Conservation (phyloP, 2,797 vertebrate genomes). For the Pelodytes ibericus region DNA sequence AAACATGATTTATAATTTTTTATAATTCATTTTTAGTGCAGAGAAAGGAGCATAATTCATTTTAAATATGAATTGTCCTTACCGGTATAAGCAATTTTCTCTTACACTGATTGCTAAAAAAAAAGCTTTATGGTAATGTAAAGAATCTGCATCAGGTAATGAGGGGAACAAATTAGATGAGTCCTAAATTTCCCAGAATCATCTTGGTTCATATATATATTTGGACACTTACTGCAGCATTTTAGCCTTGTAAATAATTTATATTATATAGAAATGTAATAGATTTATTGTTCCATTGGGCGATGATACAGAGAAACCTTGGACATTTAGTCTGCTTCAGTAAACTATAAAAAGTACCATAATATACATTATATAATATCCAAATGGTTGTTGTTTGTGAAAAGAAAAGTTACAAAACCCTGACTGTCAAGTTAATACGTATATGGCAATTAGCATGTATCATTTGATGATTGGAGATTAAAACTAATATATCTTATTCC, state of each 20-base stretch:
- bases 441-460: too few species aligned
- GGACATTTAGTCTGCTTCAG: not conserved
- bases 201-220: slow-evolving; percentile 9
- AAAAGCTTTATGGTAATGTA: slow-evolving; percentile 48
- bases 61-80: slow-evolving; percentile 49
- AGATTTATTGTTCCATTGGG: not conserved
- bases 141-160: slow-evolving; percentile 43
- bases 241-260: slow-evolving; percentile 18
- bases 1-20: slow-evolving; percentile 51
- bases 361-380: not conserved
- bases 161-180: slow-evolving; percentile 35
- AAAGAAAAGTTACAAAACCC: too few species aligned
- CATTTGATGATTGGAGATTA: too few species aligned
- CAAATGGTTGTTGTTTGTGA: too few species aligned
- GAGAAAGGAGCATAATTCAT: slow-evolving; percentile 50
- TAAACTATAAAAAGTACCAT: not conserved
- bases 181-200: slow-evolving; percentile 39
- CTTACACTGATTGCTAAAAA: slow-evolving; percentile 41
- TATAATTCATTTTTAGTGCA: slow-evolving; percentile 48
- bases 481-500: too few species aligned
- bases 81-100: slow-evolving; percentile 48
- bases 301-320: not conserved
- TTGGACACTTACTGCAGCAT: slow-evolving; percentile 13
- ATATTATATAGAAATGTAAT: not conserved
- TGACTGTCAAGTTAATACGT: too few species aligned